Evolutionary conservation across 2,113 vertebrate species (phyloP).

Genomic region (Pongo abelii): DNA sequence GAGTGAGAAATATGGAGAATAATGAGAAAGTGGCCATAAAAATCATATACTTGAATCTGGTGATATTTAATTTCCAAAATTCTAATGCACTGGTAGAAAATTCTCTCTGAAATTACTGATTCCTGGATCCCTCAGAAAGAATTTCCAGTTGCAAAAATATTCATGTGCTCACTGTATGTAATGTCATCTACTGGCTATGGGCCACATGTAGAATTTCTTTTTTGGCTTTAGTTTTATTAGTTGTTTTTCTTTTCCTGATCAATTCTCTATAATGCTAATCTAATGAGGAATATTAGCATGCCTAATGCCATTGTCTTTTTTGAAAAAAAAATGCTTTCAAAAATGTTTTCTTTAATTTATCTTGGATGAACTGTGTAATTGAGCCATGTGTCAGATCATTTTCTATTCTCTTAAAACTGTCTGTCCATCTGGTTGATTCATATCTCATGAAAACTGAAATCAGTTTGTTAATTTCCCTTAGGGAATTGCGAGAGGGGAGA

Average conservation of each 20-base stretch:
- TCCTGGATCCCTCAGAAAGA: not conserved
- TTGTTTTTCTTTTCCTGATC: not conserved
- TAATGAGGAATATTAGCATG: slow-evolving; percentile 37
- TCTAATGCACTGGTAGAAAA: not conserved
- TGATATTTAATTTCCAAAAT: not conserved
- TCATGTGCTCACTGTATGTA: not conserved
- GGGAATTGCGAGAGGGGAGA: not conserved
- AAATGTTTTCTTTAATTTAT: slow-evolving; percentile 30
- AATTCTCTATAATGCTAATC: not conserved
- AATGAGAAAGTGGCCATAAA: not conserved
- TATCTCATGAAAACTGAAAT: slow-evolving; percentile 35
- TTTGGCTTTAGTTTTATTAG: not conserved
- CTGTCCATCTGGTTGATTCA: slow-evolving; percentile 48
- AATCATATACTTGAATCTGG: not conserved
- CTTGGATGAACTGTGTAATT: slow-evolving; percentile 36
- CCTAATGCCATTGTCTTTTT: slow-evolving; percentile 19
- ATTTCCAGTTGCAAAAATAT: not conserved
- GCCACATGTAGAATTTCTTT: not conserved
- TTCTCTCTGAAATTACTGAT: not conserved
- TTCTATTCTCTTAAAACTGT: slow-evolving; percentile 60
- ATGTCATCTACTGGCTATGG: not conserved
- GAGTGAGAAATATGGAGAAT: not conserved
- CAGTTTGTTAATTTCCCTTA: slow-evolving; percentile 1
- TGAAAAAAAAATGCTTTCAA: not conserved
- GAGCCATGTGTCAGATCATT: slow-evolving; percentile 37